phyloP scores from a whole-genome alignment of 2,797 vertebrate genomes.

The Anguilla obscura region DNA sequence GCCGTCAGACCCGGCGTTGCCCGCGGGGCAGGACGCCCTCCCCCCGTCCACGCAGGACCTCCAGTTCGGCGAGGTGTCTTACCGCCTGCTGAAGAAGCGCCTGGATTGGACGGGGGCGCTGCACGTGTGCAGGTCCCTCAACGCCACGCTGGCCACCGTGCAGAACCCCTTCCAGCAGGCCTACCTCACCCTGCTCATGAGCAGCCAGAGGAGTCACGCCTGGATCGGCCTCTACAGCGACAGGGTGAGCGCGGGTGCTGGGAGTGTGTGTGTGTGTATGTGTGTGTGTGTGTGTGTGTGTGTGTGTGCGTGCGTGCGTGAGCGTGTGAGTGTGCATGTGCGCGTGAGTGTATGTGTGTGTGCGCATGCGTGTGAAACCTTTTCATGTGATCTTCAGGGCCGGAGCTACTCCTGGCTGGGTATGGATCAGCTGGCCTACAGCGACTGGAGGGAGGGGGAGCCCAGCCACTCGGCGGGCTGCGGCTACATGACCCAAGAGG shows the following conservation, averaged over 20 bases:
- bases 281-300: constrained; percentile 61
- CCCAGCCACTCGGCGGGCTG: constrained; percentile 82
- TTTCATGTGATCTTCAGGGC: constrained; percentile 65
- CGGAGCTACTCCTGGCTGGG: constrained; percentile 83
- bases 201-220: constrained; percentile 73
- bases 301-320: constrained; percentile 55
- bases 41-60: constrained; percentile 72
- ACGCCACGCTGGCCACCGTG: constrained; percentile 79
- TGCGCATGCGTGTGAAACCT: neutral
- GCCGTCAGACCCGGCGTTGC: constrained; percentile 58
- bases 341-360: neutral
- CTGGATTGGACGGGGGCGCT: constrained; percentile 89
- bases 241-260: constrained; percentile 71
- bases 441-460: constrained; percentile 85
- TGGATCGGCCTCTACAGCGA: constrained; percentile 88
- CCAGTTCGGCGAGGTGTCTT: constrained; percentile 82
- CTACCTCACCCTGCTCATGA: constrained; percentile 85
- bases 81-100: constrained; percentile 85
- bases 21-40: constrained; percentile 60
- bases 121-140: constrained; percentile 87
- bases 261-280: neutral
- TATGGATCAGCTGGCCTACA: constrained; percentile 76
- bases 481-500: constrained; percentile 81
- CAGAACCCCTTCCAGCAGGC: constrained; percentile 84
- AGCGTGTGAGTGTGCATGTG: constrained; percentile 16